Conservation (phyloP, 2,888 invertebrate species). For the Idaea aversata region DNA sequence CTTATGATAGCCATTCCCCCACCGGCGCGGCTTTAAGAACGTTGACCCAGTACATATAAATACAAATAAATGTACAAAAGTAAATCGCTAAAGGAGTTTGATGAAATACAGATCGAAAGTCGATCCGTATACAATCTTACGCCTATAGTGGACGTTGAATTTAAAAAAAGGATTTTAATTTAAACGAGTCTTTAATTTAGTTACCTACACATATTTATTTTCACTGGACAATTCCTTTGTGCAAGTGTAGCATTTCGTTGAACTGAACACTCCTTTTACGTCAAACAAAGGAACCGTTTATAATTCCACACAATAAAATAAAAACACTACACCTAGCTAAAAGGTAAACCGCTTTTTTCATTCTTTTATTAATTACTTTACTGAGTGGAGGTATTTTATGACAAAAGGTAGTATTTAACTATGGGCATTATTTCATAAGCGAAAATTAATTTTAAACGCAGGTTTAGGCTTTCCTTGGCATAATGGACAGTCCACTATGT, state of each 20-base stretch:
- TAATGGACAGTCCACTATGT: neutral
- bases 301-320: neutral
- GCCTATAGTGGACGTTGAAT: neutral
- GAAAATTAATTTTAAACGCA: too few species aligned
- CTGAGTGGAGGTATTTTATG: neutral
- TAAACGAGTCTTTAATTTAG: neutral
- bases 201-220: neutral
- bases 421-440: too few species aligned
- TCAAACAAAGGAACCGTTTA: neutral
- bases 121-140: neutral
- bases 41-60: too few species aligned
- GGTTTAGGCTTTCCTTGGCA: neutral
- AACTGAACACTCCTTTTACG: neutral
- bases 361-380: neutral
- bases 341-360: neutral
- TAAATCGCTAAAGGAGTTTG: too few species aligned
- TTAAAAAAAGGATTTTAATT: neutral
- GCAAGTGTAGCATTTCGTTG: neutral
- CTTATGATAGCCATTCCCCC: too few species aligned
- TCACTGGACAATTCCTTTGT: neutral
- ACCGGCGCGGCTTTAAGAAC: too few species aligned
- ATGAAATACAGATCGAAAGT: too few species aligned
- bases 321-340: neutral
- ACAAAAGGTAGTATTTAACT: neutral
- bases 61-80: too few species aligned